A percentile compares a stretch with the other conserved stretches of the same genome.
phyloP scores from a whole-genome alignment of 2,797 vertebrate genomes.

The Mus caroli region DNA sequence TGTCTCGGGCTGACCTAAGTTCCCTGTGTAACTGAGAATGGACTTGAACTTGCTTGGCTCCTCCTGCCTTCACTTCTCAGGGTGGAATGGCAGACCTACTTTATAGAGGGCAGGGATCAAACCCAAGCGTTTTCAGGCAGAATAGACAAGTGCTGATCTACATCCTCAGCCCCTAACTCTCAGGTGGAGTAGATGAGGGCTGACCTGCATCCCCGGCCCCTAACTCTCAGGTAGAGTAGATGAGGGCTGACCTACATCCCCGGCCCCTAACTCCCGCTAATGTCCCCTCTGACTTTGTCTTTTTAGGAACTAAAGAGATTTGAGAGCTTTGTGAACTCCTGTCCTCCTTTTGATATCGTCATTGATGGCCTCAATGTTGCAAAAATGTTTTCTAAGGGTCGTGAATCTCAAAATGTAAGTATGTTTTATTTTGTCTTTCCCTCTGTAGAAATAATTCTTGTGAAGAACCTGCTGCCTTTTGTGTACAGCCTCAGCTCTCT shows the following conservation, averaged over 20 bases:
- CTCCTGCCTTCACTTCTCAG: not conserved
- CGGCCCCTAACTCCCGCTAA: constrained; percentile 63
- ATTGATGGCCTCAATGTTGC: constrained; percentile 97
- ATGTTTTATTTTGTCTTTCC: constrained; percentile 69
- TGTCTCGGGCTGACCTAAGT: rapidly evolving
- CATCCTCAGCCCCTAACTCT: not conserved
- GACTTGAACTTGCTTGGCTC: not conserved
- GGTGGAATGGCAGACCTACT: not conserved
- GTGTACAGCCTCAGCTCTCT: not conserved
- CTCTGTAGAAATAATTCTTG: constrained; percentile 31
- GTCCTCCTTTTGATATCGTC: constrained; percentile 94
- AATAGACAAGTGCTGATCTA: rapidly evolving
- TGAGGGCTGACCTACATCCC: too few species aligned
- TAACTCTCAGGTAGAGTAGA: too few species aligned
- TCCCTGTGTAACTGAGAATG: not conserved
- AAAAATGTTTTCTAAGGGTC: constrained; percentile 85
- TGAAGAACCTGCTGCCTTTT: not conserved
- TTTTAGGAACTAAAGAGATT: constrained; percentile 92
- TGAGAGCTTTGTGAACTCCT: constrained; percentile 92
- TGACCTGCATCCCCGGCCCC: not conserved
- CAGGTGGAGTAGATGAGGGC: too few species aligned
- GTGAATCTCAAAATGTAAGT: constrained; percentile 93
- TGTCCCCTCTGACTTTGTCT: constrained; percentile 64
- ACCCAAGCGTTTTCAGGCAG: not conserved
- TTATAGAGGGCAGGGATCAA: not conserved